phyloP scores from a whole-genome alignment of 1,140 invertebrate species.

The Aphaenogaster floridana region DNA sequence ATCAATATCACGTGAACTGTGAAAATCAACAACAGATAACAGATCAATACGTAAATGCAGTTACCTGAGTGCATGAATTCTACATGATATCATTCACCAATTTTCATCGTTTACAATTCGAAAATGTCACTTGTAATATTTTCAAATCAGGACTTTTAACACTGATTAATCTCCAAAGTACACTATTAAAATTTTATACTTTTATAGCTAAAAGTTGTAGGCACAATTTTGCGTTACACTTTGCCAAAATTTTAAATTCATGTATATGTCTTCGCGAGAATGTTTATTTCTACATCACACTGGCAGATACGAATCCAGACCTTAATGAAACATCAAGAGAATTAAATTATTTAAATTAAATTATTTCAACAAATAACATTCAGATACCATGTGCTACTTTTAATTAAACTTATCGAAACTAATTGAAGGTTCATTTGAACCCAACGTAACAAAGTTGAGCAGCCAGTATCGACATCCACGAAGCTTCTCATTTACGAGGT shows the following conservation, averaged over 20 bases:
- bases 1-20: conserved; percentile 12
- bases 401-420: conserved; percentile 22
- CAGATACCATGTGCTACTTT: not conserved
- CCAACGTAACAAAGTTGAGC: not conserved
- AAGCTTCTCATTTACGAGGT: conserved; percentile 51
- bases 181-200: not conserved
- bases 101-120: not conserved
- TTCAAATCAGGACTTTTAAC: not conserved
- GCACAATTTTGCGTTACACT: not conserved
- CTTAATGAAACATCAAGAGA: not conserved
- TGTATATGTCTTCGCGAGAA: not conserved
- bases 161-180: not conserved
- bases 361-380: not conserved
- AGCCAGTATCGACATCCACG: not conserved
- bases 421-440: conserved; percentile 1
- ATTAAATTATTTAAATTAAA: conserved; percentile 16
- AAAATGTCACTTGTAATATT: not conserved
- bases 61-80: not conserved
- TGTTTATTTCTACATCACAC: not conserved
- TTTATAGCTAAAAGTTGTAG: not conserved
- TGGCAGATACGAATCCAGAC: not conserved
- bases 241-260: not conserved
- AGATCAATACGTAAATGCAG: not conserved
- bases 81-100: not conserved
- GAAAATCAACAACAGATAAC: conserved; percentile 13